Base-by-base conservation (phyloP, 2,113 vertebrate genomes). In the Talpa occidentalis region DNA sequence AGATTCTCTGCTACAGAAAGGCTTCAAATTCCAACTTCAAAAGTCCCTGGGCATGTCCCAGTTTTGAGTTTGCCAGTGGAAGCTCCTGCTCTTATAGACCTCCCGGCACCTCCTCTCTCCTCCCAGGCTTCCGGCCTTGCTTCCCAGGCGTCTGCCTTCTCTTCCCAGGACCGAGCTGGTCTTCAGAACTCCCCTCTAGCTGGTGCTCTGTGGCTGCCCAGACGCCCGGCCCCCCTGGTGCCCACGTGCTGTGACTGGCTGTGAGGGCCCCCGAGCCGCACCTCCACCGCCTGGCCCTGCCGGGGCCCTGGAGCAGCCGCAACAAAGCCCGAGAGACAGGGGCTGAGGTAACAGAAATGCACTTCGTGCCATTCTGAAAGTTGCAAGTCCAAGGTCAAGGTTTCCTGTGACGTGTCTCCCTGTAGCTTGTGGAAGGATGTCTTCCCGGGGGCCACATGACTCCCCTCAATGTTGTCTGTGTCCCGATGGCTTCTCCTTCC, bases 281-380 rank as follows among this genome's bases (percentile, higher is more conserved):
- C 6, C 3, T 26, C 35, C 3, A 1, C 19, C 3, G 4, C 26
- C 0, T 49, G 37, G n/a, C 42, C 3, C 24, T n/a, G 11, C 6
- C 42, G 15, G 28, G 32, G 32, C 28, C 62, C 32, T 24, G 37
- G 19, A 47, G 35, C 56, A 24, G 2, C 8, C 40, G 47, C 54
- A 56, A 8, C 15, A 32, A 14, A n/a, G 32, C 10, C 21, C 6
- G 3, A 4, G 28, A 59, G n/a, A 40, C 28, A 3, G 1, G 40
- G 17, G 42, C 28, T 64, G 28, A 60, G 30, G 19, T 14, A 10
- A 28, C 0, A 12, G 80, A 73, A 15, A 80, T 15, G 19, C 37
- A 32, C 19, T 52, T 79, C 42, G 47, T 40, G 28, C 6, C 12
- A 12, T 15, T 47, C 59, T 54, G 52, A 21, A 74, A 6, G 81